These are phyloP conservation scores for Cebidichthys violaceus DNA, from an alignment of 2,113 vertebrate genomes.

Conservation along the genomic window DNA sequence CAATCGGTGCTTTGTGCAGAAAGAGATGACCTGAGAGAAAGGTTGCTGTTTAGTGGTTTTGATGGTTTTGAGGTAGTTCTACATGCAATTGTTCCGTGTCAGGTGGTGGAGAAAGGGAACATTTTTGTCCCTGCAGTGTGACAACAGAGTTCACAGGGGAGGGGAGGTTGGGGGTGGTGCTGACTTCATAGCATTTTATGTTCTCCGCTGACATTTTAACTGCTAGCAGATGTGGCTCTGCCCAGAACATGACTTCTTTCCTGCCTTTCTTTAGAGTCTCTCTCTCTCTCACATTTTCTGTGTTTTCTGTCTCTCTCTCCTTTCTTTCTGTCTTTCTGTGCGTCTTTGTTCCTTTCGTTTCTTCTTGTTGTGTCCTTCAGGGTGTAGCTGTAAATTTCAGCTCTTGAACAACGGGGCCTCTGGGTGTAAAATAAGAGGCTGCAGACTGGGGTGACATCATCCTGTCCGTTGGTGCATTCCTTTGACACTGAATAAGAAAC, in stretches of 20 bases:
- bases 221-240: constrained; percentile 76
- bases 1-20: neutral
- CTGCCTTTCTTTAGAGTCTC: constrained; percentile 56
- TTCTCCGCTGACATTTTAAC: constrained; percentile 73
- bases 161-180: constrained; percentile 30
- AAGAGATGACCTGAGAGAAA: neutral
- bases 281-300: neutral
- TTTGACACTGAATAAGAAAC: constrained; percentile 68
- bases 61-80: neutral
- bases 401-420: constrained; percentile 26
- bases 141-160: constrained; percentile 38
- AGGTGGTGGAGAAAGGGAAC: constrained; percentile 47
- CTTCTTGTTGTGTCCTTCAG: neutral
- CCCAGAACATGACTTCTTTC: constrained; percentile 70
- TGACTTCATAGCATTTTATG: constrained; percentile 59
- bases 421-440: constrained; percentile 62
- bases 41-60: neutral
- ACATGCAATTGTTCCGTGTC: constrained; percentile 3
- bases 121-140: constrained; percentile 46
- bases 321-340: neutral
- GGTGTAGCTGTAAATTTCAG: constrained; percentile 41
- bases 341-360: neutral
- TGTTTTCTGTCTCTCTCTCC: neutral
- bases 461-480: constrained; percentile 69
- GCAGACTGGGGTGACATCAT: constrained; percentile 76